These are phyloP conservation scores for Montipora capricornis DNA, from an alignment of 64 coral and sea anemone species.

Conservation along the genomic window DNA sequence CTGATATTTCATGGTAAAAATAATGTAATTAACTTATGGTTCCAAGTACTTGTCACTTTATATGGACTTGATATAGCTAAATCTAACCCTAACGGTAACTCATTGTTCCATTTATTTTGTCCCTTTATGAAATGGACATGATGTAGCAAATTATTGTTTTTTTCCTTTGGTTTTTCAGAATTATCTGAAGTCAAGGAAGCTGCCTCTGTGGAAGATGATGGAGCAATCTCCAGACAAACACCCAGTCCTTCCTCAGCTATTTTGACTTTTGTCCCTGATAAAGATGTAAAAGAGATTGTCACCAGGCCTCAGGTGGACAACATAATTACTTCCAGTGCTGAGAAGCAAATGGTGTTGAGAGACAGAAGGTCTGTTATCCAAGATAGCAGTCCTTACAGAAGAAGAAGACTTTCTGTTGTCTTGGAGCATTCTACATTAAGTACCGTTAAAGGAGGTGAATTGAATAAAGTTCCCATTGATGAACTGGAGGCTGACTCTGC, in stretches of 20 bases:
- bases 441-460: background rate
- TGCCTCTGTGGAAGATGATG: background rate
- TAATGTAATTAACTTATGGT: no score
- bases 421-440: background rate
- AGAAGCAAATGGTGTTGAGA: slow-evolving; percentile 34
- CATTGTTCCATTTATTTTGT: no score
- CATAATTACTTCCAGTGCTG: background rate
- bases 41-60: no score
- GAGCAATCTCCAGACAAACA: background rate
- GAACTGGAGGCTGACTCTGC: background rate
- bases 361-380: slow-evolving; percentile 6
- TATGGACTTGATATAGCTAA: no score
- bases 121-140: background rate
- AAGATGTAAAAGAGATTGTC: slow-evolving; percentile 62
- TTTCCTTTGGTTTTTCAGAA: background rate
- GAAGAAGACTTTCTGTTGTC: background rate
- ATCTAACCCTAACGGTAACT: no score
- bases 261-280: slow-evolving; percentile 70
- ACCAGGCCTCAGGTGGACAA: slow-evolving; percentile 30
- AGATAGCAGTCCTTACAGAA: slow-evolving; percentile 1
- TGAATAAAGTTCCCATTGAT: background rate
- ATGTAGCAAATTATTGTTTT: background rate
- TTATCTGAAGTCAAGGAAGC: background rate
- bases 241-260: slow-evolving; percentile 11
- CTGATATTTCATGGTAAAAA: no score